These are phyloP conservation scores for Xiphorhynchus elegans DNA, from an alignment of 2,113 vertebrate species.

Conservation along the genomic window DNA sequence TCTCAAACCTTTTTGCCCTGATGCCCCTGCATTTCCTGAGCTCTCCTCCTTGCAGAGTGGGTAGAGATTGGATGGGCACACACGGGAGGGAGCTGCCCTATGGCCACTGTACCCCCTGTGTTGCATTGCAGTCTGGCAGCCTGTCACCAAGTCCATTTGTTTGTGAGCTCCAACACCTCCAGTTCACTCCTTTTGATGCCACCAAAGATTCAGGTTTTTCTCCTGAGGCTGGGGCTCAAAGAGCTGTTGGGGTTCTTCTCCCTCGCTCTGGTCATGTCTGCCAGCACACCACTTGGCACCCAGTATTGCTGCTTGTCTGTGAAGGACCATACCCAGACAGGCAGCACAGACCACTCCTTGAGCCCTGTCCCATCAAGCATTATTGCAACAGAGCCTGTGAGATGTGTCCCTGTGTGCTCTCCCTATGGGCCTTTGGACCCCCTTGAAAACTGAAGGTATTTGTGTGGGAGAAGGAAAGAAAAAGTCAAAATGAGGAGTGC, in stretches of 20 bases:
- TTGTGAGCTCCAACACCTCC: background rate
- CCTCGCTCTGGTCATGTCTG: fast-evolving
- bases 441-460: background rate
- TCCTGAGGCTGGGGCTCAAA: background rate
- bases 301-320: background rate
- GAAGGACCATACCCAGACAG: background rate
- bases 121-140: background rate
- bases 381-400: background rate
- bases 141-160: background rate
- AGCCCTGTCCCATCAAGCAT: background rate
- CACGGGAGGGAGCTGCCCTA: background rate
- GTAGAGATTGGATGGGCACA: background rate
- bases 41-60: background rate
- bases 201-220: background rate
- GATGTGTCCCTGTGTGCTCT: background rate
- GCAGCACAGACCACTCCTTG: background rate
- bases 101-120: background rate
- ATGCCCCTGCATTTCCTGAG: background rate
- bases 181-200: background rate
- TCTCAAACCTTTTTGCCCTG: background rate
- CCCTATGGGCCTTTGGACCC: background rate
- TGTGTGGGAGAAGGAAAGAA: background rate
- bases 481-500: background rate
- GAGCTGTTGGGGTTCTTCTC: background rate
- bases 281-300: background rate